Evolutionary conservation across 2,888 invertebrate genomes (phyloP).

Genomic region (Drosophila lutescens): DNA sequence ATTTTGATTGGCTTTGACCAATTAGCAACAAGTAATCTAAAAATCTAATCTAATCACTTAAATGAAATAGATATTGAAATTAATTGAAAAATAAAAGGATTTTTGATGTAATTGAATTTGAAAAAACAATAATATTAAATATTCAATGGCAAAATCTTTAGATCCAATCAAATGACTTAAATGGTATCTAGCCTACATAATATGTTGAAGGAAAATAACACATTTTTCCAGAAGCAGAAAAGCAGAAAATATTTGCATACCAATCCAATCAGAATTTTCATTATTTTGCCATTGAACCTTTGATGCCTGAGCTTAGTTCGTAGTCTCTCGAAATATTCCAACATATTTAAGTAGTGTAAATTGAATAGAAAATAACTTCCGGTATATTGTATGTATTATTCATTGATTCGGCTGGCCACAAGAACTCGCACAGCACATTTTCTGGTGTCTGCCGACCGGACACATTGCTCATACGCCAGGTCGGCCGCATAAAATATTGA

Average conservation of each 20-base stretch:
- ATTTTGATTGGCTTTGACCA: neutral
- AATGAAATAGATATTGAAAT: too few species aligned
- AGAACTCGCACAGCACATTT: conserved; percentile 22
- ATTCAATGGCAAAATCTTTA: neutral
- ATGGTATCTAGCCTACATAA: neutral
- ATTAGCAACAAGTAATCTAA: too few species aligned
- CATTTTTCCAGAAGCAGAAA: neutral
- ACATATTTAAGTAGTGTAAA: conserved; percentile 40
- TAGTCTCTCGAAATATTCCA: neutral
- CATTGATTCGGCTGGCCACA: conserved; percentile 20
- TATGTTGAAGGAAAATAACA: neutral
- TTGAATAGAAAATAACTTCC: conserved; percentile 45
- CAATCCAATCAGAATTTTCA: conserved; percentile 15
- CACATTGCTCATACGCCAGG: conserved; percentile 43
- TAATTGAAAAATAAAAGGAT: too few species aligned
- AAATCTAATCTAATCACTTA: too few species aligned
- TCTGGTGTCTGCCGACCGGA: conserved; percentile 8
- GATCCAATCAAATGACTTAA: neutral
- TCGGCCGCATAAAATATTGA: conserved; percentile 46
- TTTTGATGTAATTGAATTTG: neutral
- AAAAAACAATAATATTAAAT: neutral
- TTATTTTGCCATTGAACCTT: conserved; percentile 1
- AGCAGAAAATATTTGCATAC: neutral
- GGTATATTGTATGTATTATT: conserved; percentile 26
- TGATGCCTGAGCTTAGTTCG: conserved; percentile 8